Evolutionary conservation across 2,888 invertebrate species (phyloP).

Genomic region (Prosopocoilus inquinatus): DNA sequence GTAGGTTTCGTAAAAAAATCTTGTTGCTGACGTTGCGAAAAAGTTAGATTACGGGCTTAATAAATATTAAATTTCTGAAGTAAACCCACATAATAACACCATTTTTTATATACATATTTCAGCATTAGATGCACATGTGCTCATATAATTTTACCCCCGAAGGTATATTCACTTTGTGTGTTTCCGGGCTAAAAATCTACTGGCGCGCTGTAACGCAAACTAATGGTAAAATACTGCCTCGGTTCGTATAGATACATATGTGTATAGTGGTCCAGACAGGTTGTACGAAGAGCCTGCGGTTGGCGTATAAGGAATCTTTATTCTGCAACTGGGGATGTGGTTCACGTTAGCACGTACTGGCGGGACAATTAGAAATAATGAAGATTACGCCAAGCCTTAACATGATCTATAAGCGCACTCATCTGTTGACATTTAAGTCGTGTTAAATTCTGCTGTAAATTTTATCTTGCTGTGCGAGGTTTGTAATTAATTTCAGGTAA

Average conservation of each 20-base stretch:
- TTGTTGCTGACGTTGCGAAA: no score
- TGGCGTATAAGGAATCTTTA: slow-evolving; percentile 4
- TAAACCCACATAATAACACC: no score
- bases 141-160: no score
- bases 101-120: no score
- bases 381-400: slow-evolving; percentile 45
- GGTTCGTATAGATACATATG: slow-evolving; percentile 45
- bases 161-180: neutral
- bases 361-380: slow-evolving; percentile 50
- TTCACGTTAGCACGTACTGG: slow-evolving; percentile 45
- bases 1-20: no score
- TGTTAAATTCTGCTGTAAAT: no score
- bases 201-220: slow-evolving; percentile 35
- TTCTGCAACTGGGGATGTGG: slow-evolving; percentile 28
- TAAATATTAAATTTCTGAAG: no score
- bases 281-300: slow-evolving; percentile 4
- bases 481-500: no score
- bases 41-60: no score
- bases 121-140: no score
- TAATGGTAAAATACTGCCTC: slow-evolving; percentile 50
- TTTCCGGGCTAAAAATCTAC: slow-evolving; percentile 31
- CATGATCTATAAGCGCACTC: slow-evolving; percentile 41
- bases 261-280: slow-evolving; percentile 34
- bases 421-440: slow-evolving; percentile 29
- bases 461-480: no score